Percentiles rank a stretch among this genome's conserved stretches.
Evolutionary conservation across 1,140 invertebrate genomes (phyloP).

Genomic region (Orchestia grillus): DNA sequence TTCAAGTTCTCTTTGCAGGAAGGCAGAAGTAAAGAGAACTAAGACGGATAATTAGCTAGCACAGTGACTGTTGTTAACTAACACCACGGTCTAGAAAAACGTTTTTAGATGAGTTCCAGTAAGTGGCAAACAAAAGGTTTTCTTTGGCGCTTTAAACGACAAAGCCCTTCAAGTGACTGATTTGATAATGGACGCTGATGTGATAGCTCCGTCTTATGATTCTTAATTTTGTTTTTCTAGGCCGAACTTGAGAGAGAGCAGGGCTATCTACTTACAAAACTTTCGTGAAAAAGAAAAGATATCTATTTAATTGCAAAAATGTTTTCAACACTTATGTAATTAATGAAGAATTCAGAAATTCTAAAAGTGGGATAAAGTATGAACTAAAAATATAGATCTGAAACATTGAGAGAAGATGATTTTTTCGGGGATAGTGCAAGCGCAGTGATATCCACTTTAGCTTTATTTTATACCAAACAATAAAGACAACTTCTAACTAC

Average conservation of each 20-base stretch:
- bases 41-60: too few relatives aligned
- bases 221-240: neutral
- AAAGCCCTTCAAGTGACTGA: neutral
- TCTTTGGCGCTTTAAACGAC: too few relatives aligned
- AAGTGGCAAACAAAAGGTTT: neutral
- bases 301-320: neutral
- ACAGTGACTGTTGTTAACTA: too few relatives aligned
- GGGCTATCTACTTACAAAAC: neutral
- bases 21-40: too few relatives aligned
- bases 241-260: neutral
- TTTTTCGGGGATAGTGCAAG: neutral
- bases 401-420: neutral
- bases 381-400: neutral
- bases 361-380: neutral
- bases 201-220: neutral
- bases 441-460: neutral
- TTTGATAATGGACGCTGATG: neutral
- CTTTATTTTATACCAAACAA: neutral
- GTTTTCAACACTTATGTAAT: neutral
- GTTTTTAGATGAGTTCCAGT: neutral
- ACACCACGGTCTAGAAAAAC: neutral
- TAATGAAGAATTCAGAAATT: neutral
- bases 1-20: too few relatives aligned
- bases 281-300: neutral
- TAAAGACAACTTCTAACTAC: neutral